Percentiles rank a stretch among this genome's conserved stretches.
Conservation (phyloP, 2,888 invertebrate species). For the Hipparchia semele region DNA sequence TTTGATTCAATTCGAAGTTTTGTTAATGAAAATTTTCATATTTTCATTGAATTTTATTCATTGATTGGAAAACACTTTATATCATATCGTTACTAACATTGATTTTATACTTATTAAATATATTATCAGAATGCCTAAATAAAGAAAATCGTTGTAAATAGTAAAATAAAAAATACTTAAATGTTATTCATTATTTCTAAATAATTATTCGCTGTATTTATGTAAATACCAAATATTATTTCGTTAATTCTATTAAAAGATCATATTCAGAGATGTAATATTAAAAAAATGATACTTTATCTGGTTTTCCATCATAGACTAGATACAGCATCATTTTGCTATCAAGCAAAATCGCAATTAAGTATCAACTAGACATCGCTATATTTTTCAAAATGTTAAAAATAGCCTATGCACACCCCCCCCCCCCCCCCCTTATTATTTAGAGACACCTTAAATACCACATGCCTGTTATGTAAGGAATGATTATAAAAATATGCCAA, state of each 20-base stretch:
- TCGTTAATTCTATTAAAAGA: neutral
- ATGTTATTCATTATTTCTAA: neutral
- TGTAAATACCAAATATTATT: neutral
- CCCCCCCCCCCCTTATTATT: too few relatives aligned
- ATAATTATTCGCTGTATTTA: conserved; percentile 1
- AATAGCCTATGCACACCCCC: too few relatives aligned
- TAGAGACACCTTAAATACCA: too few relatives aligned
- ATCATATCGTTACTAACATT: too few relatives aligned
- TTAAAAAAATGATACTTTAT: neutral
- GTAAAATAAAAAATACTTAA: neutral
- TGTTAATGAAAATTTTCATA: neutral
- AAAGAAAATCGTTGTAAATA: conserved; percentile 10
- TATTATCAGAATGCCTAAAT: conserved; percentile 8
- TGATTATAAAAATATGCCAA: too few relatives aligned
- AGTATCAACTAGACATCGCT: too few relatives aligned
- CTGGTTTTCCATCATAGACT: too few relatives aligned
- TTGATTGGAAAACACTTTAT: neutral
- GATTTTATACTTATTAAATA: neutral
- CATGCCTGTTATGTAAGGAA: too few relatives aligned
- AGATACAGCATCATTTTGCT: too few relatives aligned
- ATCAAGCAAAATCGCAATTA: too few relatives aligned
- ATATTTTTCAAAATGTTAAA: too few relatives aligned
- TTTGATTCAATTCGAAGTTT: neutral
- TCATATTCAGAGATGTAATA: neutral
- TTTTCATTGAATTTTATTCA: neutral